These are phyloP conservation scores for Epirrhoe alternata DNA, from an alignment of 2,888 invertebrate species.

Conservation along the genomic window DNA sequence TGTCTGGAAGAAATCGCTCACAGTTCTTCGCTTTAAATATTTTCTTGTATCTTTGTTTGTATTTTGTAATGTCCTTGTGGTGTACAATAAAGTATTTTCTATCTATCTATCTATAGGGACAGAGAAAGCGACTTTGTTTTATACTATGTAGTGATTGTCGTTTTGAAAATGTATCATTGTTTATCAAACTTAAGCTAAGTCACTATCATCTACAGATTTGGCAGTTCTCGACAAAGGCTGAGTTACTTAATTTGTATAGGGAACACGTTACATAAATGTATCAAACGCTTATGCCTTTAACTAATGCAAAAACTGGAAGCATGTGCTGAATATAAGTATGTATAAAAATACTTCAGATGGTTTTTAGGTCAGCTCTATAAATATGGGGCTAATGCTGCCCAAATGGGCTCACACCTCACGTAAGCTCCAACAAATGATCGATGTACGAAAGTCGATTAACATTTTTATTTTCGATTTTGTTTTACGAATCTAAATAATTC, in stretches of 20 bases:
- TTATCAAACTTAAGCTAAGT: too few relatives aligned
- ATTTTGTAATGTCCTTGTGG: too few relatives aligned
- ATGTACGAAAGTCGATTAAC: conserved; percentile 6
- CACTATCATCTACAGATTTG: neutral
- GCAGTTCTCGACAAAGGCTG: neutral
- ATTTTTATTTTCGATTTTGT: too few relatives aligned
- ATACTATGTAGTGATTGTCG: too few relatives aligned
- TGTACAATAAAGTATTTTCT: too few relatives aligned
- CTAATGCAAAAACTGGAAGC: conserved; percentile 2
- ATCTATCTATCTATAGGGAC: too few relatives aligned
- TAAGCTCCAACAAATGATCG: conserved; percentile 24
- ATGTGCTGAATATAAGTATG: conserved; percentile 3
- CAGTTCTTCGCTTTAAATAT: too few relatives aligned
- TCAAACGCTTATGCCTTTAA: neutral
- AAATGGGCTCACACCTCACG: conserved; percentile 6
- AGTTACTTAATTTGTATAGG: neutral
- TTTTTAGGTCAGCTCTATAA: conserved; percentile 15
- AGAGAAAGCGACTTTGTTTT: too few relatives aligned
- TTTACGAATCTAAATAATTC: too few relatives aligned
- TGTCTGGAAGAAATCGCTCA: too few relatives aligned
- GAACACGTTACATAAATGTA: neutral
- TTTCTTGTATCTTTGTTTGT: too few relatives aligned
- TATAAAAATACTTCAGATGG: conserved; percentile 6
- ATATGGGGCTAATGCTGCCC: conserved; percentile 7
- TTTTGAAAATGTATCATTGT: too few relatives aligned